Evolutionary conservation across 2,797 vertebrate genomes (phyloP).

Genomic region (Poecilia picta): DNA sequence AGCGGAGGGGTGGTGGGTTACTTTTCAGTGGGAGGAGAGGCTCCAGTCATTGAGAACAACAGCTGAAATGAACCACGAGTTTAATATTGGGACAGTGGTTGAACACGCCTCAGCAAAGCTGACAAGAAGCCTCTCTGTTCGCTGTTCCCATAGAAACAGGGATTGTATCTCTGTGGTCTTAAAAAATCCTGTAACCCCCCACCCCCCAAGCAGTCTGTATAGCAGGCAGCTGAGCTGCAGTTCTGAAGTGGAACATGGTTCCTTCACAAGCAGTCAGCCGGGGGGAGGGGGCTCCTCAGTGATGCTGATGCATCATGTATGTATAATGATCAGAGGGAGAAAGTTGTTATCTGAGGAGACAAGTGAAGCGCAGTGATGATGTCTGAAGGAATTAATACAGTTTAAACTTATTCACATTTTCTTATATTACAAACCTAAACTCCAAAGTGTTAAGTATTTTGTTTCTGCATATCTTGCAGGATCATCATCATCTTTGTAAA

Average conservation of each 20-base stretch:
- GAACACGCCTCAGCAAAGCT: conserved; percentile 48
- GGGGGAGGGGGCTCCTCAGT: conserved; percentile 8
- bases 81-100: conserved; percentile 51
- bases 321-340: conserved; percentile 19
- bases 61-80: conserved; percentile 45
- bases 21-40: conserved; percentile 29
- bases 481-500: neutral
- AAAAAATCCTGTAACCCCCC: conserved; percentile 44
- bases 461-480: neutral
- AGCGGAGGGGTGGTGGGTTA: conserved; percentile 24
- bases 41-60: conserved; percentile 38
- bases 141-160: conserved; percentile 77
- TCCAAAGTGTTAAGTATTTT: neutral
- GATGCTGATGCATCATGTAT: conserved; percentile 11
- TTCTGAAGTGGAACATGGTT: conserved; percentile 43
- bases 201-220: conserved; percentile 47
- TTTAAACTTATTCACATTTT: neutral
- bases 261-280: conserved; percentile 30
- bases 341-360: conserved; percentile 14
- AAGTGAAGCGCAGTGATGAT: neutral
- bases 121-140: conserved; percentile 59
- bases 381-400: neutral
- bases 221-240: conserved; percentile 44
- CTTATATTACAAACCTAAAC: neutral
- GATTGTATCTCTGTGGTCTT: conserved; percentile 47